Base-by-base conservation (phyloP, 2,888 invertebrate species). In the Parochlus steinenii region DNA sequence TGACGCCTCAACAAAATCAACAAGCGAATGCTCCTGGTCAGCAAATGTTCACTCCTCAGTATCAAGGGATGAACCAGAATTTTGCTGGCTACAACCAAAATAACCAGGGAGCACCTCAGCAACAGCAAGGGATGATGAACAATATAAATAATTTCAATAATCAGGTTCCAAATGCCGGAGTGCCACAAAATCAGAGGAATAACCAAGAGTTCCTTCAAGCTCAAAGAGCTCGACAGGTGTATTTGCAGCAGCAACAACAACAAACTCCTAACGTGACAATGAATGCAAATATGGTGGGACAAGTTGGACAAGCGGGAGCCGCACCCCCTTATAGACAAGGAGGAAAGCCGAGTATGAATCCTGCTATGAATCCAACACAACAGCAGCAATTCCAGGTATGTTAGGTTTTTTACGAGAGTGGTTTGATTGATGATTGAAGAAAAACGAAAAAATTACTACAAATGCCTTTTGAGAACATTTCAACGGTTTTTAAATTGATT, bases 211-310 rank as follows among this genome's bases (percentile, higher is more conserved):
- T 58, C 32, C 57, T 54, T 38, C 47, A 60, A 15, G 31, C 34
- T 8, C 39, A 41, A 31, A 30, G 29, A 19, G 11, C n/a, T n/a
- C 15, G 33, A 44, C 50, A 48, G 1, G 51, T 48, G 15, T 53
- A 51, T 24, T 10, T 35, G 17, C 28, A 45, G n/a, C 37, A 36
- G 22, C 48, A 50, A 30, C 31, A 37, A 10, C 54, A 51, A 51
- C 65, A 77, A 62, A 77, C 82, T 3, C 83, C 85, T 2, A 86
- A 85, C 53, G 85, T 85, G 2, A 82, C 83, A 2, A 85, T 85
- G 85, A 76, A 74, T 34, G 64, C 73, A 2, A 58, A 52, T 37
- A 59, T 59, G 53, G 54, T 56, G 50, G 40, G 42, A 4, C 59
- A 58, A 11, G 34, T 35, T 22, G 34, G 34, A 3, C 75, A 76